Base-by-base conservation (phyloP, 2,888 invertebrate genomes). In the Siphonodentalium dalli region DNA sequence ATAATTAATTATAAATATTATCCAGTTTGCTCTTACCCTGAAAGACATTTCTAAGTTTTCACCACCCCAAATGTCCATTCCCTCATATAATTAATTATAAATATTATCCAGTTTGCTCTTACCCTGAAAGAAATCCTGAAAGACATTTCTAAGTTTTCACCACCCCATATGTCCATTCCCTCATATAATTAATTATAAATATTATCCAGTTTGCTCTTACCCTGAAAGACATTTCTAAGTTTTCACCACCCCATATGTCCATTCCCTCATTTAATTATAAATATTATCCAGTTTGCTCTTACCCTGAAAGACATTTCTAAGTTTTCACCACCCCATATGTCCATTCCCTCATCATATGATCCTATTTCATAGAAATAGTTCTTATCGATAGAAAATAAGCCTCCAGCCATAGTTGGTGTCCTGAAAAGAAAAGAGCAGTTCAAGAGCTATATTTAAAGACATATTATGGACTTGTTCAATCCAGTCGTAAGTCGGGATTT, bases 151-250 rank as follows among this genome's bases (percentile, higher is more conserved):
- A 95, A 86, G 83, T 94, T 94, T 83, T 95, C 94, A 43, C 92
- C 93, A 45, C 98, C 99, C 98, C 98, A 99, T 75, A 99, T 97
- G 83, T 98, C 95, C 98, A 99, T 98, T 70, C 98, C 98, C 83
- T 95, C 90, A 82, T 99, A n/a, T 29, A 9, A 9, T 13, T 13
- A 9, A 13, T 37, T 9, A 13, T 37, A 9, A 9, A 37, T 37
- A 8, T 13, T 15, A 37, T n/a, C n/a, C n/a, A n/a, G n/a, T n/a
- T n/a, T n/a, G n/a, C n/a, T n/a, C n/a, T n/a, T 37, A 9, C 11
- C 11, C 31, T 29, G 31, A 13, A 18, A 8, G 27, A 23, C 11
- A 29, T 18, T 15, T 13, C 33, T 3, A 34, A 24, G 18, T 24
- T 13, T 20, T 13, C 18, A 21, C 15, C 11, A 34, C 13, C 27